phyloP scores from a whole-genome alignment of 2,888 invertebrate genomes.

The Volucella bombylans region DNA sequence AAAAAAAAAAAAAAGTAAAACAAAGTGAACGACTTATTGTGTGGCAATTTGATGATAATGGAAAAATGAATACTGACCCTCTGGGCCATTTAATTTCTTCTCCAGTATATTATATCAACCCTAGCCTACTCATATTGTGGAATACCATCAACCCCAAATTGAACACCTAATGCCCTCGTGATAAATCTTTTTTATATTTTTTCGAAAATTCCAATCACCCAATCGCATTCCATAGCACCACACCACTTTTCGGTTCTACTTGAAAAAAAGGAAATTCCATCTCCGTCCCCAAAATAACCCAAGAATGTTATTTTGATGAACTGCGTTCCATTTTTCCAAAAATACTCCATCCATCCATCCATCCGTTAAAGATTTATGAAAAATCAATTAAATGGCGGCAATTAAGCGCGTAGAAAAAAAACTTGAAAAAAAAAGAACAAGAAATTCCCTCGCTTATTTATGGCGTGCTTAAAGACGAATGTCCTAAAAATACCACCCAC shows the following conservation, averaged over 20 bases:
- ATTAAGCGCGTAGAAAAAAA: conserved; percentile 40
- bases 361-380: conserved; percentile 64
- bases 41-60: too few species aligned
- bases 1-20: background rate
- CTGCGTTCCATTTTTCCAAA: conserved; percentile 40
- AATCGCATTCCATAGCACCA: too few species aligned
- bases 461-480: conserved; percentile 38
- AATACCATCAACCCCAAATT: too few species aligned
- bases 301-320: conserved; percentile 64
- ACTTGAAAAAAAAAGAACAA: conserved; percentile 14
- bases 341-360: conserved; percentile 27
- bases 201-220: too few species aligned
- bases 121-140: too few species aligned
- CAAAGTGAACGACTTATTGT: too few species aligned
- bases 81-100: too few species aligned
- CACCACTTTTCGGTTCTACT: background rate
- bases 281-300: conserved; percentile 16
- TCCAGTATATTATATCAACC: too few species aligned
- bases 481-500: conserved; percentile 62
- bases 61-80: too few species aligned
- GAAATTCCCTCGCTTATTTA: conserved; percentile 19
- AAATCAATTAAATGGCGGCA: conserved; percentile 60
- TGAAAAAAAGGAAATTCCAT: conserved; percentile 2
- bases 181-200: too few species aligned
- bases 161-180: too few species aligned